Percentiles rank a stretch among this genome's conserved stretches.
Conservation (phyloP, 2,113 vertebrate genomes). For the Sylvietta virens region DNA sequence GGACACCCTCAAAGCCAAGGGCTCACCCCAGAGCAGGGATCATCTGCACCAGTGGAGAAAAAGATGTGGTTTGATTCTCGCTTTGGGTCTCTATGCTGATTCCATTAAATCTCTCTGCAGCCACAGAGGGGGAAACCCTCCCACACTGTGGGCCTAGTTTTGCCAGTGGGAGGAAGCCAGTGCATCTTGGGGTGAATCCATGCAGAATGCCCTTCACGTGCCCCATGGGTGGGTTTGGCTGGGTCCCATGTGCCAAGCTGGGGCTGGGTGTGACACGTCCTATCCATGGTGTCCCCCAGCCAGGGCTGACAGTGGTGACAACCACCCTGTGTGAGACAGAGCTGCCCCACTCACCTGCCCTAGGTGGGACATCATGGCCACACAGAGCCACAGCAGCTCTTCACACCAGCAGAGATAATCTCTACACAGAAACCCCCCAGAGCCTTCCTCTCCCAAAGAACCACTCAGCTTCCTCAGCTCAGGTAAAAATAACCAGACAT, state of each 20-base stretch:
- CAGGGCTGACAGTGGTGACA: neutral
- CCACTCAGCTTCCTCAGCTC: neutral
- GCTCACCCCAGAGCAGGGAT: neutral
- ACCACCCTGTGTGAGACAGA: accelerated
- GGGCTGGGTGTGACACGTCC: too few species aligned
- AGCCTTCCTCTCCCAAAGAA: neutral
- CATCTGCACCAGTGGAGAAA: accelerated
- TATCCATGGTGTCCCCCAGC: accelerated
- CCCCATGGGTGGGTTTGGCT: neutral
- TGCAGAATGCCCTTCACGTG: accelerated
- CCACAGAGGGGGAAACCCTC: neutral
- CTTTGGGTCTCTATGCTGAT: neutral
- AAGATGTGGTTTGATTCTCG: neutral
- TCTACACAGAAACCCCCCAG: too few species aligned
- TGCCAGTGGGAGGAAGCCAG: neutral
- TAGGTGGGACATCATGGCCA: neutral
- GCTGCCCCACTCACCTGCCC: neutral
- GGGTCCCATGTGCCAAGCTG: accelerated
- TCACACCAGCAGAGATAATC: accelerated
- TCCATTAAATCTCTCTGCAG: neutral
- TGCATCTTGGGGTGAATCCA: neutral
- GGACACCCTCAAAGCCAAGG: neutral
- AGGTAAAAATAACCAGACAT: neutral
- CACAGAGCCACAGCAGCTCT: neutral
- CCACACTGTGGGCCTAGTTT: accelerated